Base-by-base conservation (phyloP, 2,888 invertebrate species). In the Tenthredo livida region DNA sequence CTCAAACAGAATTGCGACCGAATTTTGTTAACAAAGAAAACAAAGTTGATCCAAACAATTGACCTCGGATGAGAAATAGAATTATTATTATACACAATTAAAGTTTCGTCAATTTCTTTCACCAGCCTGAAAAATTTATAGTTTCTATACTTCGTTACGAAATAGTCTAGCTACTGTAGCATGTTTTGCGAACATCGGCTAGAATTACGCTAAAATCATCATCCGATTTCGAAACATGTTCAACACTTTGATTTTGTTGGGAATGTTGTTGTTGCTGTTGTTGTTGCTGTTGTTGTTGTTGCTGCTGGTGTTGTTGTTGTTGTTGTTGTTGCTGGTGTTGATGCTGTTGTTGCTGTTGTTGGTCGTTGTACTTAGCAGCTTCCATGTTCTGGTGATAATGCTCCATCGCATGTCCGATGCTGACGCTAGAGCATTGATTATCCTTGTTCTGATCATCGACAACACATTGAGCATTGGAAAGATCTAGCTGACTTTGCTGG, bases 181-280 rank as follows among this genome's bases (percentile, higher is more conserved):
- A 97, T 65, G 98, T 98, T 93, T 98, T 97, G 88, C 98, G 95
- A 77, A 98, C 98, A 87, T 97, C 97, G 5, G 98, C 98, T 87
- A 98, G 94, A 90, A 98, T 97, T 89, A 97, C 97, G 94, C 97
- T 97, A 94, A 98, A 97, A 92, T 97, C 97, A 87, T 97, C 97
- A 88, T 97, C 97, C 84, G 96, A 96, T 89, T 97, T 95, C n/a
- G 94, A 94, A 78, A 95, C 95, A 85, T 93, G 93, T 83, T 93
- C 93, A 61, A 92, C 88, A 73, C 85, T 91, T 85, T 91, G 92
- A 54, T 88, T 87, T 58, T 90, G 90, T 77, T 86, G 84, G 7
- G 86, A 86, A 21, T 88, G 87, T 67, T 87, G 88, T 29, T 89
- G 88, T 43, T 89, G 89, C 3, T 88, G 86, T n/a, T 88, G 90